Percentiles rank a stretch among this genome's conserved stretches.
phyloP scores from a whole-genome alignment of 2,888 invertebrate species.

The Nomada fucata region DNA sequence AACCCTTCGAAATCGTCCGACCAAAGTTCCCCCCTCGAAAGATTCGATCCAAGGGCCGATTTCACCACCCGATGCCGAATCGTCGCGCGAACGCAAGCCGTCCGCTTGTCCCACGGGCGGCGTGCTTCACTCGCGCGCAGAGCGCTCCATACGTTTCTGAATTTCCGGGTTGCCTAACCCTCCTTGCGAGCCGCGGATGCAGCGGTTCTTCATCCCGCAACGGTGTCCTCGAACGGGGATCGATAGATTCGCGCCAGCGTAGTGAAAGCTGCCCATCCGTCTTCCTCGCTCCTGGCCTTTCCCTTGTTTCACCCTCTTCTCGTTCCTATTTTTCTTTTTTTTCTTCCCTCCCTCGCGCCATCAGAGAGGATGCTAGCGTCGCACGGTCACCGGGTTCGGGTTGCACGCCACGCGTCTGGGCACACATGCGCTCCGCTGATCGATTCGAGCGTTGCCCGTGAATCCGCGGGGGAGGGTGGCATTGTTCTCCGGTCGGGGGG shows the following conservation, averaged over 20 bases:
- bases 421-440: slow-evolving; percentile 44
- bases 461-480: slow-evolving; percentile 9
- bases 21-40: too few relatives aligned
- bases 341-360: not conserved
- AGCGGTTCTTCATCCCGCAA: slow-evolving; percentile 73
- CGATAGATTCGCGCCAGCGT: slow-evolving; percentile 81
- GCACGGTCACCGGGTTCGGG: slow-evolving; percentile 46
- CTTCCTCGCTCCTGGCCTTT: slow-evolving; percentile 41
- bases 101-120: too few relatives aligned
- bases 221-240: slow-evolving; percentile 70
- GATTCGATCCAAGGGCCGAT: too few relatives aligned
- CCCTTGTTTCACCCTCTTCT: slow-evolving; percentile 23
- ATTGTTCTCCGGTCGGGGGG: not conserved
- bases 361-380: slow-evolving; percentile 37
- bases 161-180: too few relatives aligned
- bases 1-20: too few relatives aligned
- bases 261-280: slow-evolving; percentile 56
- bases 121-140: too few relatives aligned
- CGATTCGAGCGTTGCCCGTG: slow-evolving; percentile 54
- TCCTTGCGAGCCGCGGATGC: slow-evolving; percentile 66
- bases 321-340: slow-evolving; percentile 24
- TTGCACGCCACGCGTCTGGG: slow-evolving; percentile 40
- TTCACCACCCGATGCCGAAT: too few relatives aligned
- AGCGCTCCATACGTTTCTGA: too few relatives aligned
- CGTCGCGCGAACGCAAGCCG: too few relatives aligned